Percentiles rank a stretch among this genome's conserved stretches.
These are phyloP conservation scores for Sitophilus oryzae DNA, from an alignment of 1,140 invertebrate species.

Conservation along the genomic window DNA sequence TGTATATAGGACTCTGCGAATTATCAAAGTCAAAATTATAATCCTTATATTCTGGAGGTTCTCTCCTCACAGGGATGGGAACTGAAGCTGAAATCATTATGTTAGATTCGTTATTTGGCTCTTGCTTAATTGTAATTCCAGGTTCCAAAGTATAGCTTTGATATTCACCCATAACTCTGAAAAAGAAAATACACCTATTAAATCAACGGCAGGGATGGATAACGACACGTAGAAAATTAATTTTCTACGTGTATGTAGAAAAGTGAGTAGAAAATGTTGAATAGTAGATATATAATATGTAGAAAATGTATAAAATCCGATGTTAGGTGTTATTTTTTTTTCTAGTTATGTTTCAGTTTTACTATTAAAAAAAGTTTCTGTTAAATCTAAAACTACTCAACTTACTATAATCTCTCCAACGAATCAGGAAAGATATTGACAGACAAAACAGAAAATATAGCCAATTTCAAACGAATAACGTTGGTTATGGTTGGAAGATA, in stretches of 20 bases:
- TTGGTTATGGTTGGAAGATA: too few relatives aligned
- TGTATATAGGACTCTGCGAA: slow-evolving; percentile 43
- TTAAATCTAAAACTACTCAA: too few relatives aligned
- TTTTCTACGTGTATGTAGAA: too few relatives aligned
- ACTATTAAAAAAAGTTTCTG: too few relatives aligned
- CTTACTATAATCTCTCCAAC: too few relatives aligned
- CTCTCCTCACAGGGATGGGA: slow-evolving; percentile 50
- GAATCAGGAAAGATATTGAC: too few relatives aligned
- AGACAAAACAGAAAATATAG: too few relatives aligned
- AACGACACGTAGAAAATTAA: too few relatives aligned
- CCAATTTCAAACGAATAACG: too few relatives aligned
- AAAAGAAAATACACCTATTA: slow-evolving; percentile 13
- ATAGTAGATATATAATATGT: background rate
- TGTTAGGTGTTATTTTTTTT: background rate
- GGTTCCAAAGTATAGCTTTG: slow-evolving; percentile 45
- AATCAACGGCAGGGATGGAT: background rate
- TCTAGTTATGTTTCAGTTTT: too few relatives aligned
- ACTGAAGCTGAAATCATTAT: slow-evolving; percentile 50
- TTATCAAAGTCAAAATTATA: slow-evolving; percentile 50
- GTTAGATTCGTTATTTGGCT: slow-evolving; percentile 40
- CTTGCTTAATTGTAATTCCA: slow-evolving; percentile 46
- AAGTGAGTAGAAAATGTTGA: too few relatives aligned
- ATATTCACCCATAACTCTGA: slow-evolving; percentile 37
- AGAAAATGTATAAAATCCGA: background rate
- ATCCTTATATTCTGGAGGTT: slow-evolving; percentile 44